Evolutionary conservation across 2,888 invertebrate species (phyloP).

Genomic region (Apantesis nais): DNA sequence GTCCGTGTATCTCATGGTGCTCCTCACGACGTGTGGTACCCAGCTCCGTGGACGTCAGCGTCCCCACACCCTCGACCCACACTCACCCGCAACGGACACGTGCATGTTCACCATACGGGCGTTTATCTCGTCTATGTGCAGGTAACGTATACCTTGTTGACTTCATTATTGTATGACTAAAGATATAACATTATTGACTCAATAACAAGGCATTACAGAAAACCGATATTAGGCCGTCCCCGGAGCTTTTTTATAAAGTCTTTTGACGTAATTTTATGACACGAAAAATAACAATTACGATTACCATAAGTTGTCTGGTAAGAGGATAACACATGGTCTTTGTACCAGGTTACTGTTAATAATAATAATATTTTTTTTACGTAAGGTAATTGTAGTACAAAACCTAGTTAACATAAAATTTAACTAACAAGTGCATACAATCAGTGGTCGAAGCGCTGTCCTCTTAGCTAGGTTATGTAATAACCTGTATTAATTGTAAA

Average conservation of each 20-base stretch:
- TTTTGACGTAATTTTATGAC: no score
- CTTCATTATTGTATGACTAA: no score
- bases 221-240: not conserved
- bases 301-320: no score
- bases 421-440: no score
- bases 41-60: constrained; percentile 87
- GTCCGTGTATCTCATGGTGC: constrained; percentile 87
- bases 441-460: no score
- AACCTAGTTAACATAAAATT: no score
- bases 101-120: constrained; percentile 89
- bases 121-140: constrained; percentile 92
- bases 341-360: not conserved
- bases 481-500: no score
- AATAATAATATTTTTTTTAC: no score
- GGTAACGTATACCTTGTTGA: constrained; percentile 76
- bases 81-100: constrained; percentile 86
- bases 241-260: not conserved
- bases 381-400: no score
- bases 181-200: not conserved
- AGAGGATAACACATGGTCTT: no score
- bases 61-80: constrained; percentile 87
- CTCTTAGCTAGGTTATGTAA: no score
- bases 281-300: no score
- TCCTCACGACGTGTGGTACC: constrained; percentile 88
- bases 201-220: not conserved